These are phyloP conservation scores for Gracilinanus agilis DNA, from an alignment of 2,113 vertebrate genomes.

Conservation along the genomic window DNA sequence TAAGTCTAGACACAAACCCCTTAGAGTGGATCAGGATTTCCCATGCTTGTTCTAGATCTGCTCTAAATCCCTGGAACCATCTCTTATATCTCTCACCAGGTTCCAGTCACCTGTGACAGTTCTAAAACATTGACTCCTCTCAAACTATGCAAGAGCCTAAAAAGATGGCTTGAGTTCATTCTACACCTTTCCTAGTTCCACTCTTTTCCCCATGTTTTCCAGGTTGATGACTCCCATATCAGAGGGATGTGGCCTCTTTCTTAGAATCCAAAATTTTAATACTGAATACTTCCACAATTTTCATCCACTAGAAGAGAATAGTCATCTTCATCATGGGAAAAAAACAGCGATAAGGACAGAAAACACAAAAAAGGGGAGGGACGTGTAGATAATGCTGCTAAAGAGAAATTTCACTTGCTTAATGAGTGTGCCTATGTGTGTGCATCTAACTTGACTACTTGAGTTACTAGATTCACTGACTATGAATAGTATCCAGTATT, in stretches of 20 bases:
- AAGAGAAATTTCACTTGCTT: background rate
- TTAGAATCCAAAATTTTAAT: background rate
- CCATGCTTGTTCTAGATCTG: constrained; percentile 31
- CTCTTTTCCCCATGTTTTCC: background rate
- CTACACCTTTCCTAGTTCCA: background rate
- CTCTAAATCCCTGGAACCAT: constrained; percentile 23
- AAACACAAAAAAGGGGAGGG: background rate
- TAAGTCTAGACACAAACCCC: constrained; percentile 25
- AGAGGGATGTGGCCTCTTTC: background rate
- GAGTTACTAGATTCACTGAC: background rate
- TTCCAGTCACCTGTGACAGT: background rate
- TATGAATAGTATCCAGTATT: background rate
- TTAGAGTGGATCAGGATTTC: background rate
- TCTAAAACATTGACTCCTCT: background rate
- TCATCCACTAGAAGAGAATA: background rate
- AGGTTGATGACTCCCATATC: background rate
- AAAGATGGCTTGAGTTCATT: constrained; percentile 10
- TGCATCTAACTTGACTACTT: background rate
- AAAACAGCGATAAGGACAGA: background rate
- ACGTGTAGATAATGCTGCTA: background rate
- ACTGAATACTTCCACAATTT: background rate
- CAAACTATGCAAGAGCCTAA: background rate
- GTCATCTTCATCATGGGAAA: background rate
- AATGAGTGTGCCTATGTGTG: background rate
- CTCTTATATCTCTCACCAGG: background rate